Evolutionary conservation across 2,888 invertebrate genomes (phyloP).

Genomic region (Dimorphilus gyrociliatus): DNA sequence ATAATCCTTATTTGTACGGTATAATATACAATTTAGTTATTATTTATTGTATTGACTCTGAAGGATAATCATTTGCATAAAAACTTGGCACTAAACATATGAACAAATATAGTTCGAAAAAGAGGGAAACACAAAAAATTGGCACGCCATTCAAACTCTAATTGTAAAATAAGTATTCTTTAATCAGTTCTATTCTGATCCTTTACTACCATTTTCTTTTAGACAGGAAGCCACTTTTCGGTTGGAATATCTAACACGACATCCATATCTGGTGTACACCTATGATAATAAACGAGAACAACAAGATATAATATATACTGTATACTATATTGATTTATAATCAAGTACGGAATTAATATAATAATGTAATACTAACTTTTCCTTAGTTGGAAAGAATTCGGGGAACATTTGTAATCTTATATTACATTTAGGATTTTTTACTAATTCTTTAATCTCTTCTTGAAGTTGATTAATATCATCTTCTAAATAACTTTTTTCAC

Average conservation of each 20-base stretch:
- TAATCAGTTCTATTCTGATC: too few relatives aligned
- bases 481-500: conserved; percentile 8
- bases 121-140: too few relatives aligned
- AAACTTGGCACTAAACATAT: too few relatives aligned
- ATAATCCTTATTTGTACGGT: too few relatives aligned
- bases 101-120: too few relatives aligned
- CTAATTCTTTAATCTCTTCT: conserved; percentile 15
- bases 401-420: conserved; percentile 31
- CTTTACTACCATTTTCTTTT: too few relatives aligned
- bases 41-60: too few relatives aligned
- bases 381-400: conserved; percentile 22
- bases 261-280: conserved; percentile 35
- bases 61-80: too few relatives aligned
- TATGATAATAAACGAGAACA: conserved; percentile 12
- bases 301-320: not conserved
- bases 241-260: conserved; percentile 29
- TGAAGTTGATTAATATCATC: conserved; percentile 15
- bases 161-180: too few relatives aligned
- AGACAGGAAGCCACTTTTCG: conserved; percentile 29
- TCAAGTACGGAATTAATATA: conserved; percentile 2
- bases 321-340: not conserved
- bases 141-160: too few relatives aligned
- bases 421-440: conserved; percentile 19
- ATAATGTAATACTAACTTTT: conserved; percentile 19
- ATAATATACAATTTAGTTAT: too few relatives aligned